A percentile compares a stretch with the other conserved stretches of the same genome.
These are phyloP conservation scores for Epinephelus coioides DNA, from an alignment of 2,797 vertebrate genomes.

Conservation along the genomic window DNA sequence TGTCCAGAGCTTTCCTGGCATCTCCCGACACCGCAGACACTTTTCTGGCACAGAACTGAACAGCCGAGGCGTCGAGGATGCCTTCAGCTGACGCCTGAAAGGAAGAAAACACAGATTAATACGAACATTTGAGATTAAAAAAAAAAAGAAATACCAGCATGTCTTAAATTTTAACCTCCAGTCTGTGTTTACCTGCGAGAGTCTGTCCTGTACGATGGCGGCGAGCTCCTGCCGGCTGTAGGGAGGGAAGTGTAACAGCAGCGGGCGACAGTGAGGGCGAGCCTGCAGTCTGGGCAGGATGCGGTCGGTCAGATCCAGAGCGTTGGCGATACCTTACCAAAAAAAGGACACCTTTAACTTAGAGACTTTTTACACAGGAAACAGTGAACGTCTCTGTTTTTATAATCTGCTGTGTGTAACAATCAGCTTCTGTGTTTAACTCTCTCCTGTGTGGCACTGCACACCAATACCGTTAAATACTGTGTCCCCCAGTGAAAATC, in stretches of 20 bases:
- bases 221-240: conserved; percentile 92
- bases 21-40: conserved; percentile 95
- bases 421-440: no score
- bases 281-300: conserved; percentile 91
- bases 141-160: no score
- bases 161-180: no score
- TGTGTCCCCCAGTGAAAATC: no score
- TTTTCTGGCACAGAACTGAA: conserved; percentile 97
- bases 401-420: no score
- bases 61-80: conserved; percentile 88
- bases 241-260: conserved; percentile 91
- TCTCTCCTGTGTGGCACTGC: no score
- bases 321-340: conserved; percentile 92
- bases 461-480: no score
- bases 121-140: neutral
- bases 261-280: conserved; percentile 86
- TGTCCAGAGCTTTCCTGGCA: conserved; percentile 93
- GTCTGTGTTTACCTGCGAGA: conserved; percentile 83
- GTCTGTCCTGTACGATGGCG: conserved; percentile 91
- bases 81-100: conserved; percentile 87
- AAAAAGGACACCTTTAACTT: no score
- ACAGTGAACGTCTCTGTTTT: neutral
- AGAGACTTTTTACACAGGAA: no score
- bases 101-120: accelerated
- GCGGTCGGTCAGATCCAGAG: conserved; percentile 94